These are phyloP conservation scores for Mercenaria mercenaria DNA, from an alignment of 1,140 invertebrate species.

Conservation along the genomic window DNA sequence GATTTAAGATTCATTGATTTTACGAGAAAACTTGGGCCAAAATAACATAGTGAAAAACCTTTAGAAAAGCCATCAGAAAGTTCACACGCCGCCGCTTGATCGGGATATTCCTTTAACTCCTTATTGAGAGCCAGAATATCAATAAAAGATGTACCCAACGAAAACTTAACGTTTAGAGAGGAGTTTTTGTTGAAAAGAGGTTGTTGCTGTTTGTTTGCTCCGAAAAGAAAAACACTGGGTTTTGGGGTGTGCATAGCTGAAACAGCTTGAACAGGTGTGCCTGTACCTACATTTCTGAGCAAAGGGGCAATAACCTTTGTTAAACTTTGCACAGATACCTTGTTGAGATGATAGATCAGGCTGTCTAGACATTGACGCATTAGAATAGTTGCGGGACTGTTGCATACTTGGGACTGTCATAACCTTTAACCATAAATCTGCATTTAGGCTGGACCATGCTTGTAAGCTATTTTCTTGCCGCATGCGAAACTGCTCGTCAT, in stretches of 20 bases:
- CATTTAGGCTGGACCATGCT: neutral
- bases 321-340: too few relatives aligned
- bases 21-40: neutral
- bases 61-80: neutral
- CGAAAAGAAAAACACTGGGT: neutral
- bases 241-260: neutral
- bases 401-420: neutral
- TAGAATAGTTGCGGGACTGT: too few relatives aligned
- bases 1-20: slow-evolving; percentile 4
- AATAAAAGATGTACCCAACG: too few relatives aligned
- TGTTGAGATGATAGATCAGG: too few relatives aligned
- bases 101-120: neutral
- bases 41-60: neutral
- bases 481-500: neutral
- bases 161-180: too few relatives aligned
- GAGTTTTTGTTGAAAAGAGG: too few relatives aligned
- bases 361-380: too few relatives aligned
- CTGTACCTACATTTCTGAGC: too few relatives aligned
- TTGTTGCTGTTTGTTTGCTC: neutral
- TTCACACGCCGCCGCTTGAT: neutral
- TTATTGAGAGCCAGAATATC: neutral
- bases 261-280: too few relatives aligned
- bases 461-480: neutral
- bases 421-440: neutral
- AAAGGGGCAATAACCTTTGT: too few relatives aligned